These are phyloP conservation scores for Drosophila takahashii DNA, from an alignment of 1,140 invertebrate genomes.

Conservation along the genomic window DNA sequence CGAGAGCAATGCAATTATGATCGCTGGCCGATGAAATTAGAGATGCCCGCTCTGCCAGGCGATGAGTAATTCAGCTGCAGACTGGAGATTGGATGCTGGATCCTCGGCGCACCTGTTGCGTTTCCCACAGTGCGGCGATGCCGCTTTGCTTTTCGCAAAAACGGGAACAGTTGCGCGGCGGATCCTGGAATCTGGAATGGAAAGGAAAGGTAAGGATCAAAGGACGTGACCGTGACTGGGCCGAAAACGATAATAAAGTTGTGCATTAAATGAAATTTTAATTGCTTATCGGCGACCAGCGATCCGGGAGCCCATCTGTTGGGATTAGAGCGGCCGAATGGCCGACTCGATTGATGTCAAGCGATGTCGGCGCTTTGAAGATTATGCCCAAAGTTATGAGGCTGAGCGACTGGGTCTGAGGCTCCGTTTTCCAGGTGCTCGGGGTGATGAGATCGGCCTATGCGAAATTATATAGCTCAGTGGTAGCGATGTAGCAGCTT, in stretches of 20 bases:
- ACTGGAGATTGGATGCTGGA: constrained; percentile 15
- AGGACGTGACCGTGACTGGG: constrained; percentile 72
- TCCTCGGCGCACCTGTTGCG: constrained; percentile 71
- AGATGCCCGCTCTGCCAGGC: constrained; percentile 24
- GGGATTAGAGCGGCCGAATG: constrained; percentile 56
- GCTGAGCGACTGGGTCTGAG: not conserved
- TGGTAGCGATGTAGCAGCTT: constrained; percentile 54
- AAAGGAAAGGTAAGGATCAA: constrained; percentile 53
- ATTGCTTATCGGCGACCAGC: constrained; percentile 70
- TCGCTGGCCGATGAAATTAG: constrained; percentile 62
- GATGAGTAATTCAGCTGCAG: constrained; percentile 12
- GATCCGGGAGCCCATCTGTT: constrained; percentile 67
- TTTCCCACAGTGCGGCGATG: constrained; percentile 69
- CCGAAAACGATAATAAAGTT: constrained; percentile 71
- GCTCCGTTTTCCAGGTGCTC: constrained; percentile 46
- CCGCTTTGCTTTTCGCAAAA: constrained; percentile 27
- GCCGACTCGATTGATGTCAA: constrained; percentile 76
- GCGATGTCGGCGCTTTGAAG: constrained; percentile 76
- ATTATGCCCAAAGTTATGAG: constrained; percentile 80
- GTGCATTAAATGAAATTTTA: constrained; percentile 78
- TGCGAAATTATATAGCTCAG: constrained; percentile 78
- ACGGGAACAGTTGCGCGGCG: constrained; percentile 29
- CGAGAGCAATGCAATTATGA: constrained; percentile 48
- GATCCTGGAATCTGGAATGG: constrained; percentile 13
- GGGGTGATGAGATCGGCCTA: constrained; percentile 66